Conservation (phyloP, 2,888 invertebrate genomes). For the Athetis lepigone region DNA sequence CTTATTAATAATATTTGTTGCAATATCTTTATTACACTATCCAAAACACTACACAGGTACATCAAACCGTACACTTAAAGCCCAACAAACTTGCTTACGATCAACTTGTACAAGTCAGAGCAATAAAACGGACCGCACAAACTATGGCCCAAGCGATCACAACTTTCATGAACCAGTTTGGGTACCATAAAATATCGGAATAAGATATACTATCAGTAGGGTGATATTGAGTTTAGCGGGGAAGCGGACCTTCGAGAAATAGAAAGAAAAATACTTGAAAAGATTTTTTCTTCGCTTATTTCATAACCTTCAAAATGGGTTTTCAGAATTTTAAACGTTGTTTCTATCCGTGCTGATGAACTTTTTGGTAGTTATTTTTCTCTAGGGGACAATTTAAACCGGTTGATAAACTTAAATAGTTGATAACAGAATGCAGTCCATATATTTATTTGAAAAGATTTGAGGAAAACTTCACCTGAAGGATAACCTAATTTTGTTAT, state of each 20-base stretch:
- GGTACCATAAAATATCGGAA: constrained; percentile 61
- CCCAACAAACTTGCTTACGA: constrained; percentile 46
- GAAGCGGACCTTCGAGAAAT: neutral
- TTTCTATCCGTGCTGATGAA: neutral
- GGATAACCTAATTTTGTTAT: no score
- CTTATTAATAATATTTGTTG: neutral
- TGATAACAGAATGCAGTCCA: no score
- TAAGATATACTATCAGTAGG: constrained; percentile 38
- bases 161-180: constrained; percentile 60
- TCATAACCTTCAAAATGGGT: neutral
- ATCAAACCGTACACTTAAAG: constrained; percentile 30
- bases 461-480: no score
- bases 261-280: neutral
- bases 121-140: constrained; percentile 60
- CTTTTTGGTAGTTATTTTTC: neutral
- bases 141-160: constrained; percentile 49
- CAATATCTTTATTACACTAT: constrained; percentile 3
- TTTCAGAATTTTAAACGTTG: neutral
- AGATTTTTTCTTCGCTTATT: neutral
- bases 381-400: no score
- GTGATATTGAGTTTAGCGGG: constrained; percentile 7
- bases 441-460: no score
- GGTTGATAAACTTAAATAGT: no score
- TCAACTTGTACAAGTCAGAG: constrained; percentile 44
- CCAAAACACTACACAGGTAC: neutral